Percentiles rank a stretch among this genome's conserved stretches.
Evolutionary conservation across 2,888 invertebrate species (phyloP).

Genomic region (Heliothis peltigera): DNA sequence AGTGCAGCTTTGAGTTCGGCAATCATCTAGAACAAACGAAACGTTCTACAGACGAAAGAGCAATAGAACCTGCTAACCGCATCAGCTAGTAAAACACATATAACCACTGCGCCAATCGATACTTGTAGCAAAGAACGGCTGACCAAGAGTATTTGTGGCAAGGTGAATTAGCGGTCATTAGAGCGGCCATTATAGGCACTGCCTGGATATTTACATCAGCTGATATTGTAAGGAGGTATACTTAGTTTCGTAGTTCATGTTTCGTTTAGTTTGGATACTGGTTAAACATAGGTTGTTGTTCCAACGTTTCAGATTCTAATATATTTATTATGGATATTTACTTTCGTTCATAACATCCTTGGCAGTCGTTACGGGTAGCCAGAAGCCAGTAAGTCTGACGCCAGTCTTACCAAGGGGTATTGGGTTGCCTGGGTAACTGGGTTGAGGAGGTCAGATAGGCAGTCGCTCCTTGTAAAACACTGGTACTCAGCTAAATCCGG

Average conservation of each 20-base stretch:
- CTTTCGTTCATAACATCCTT: too few species aligned
- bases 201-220: neutral
- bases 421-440: too few species aligned
- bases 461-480: too few species aligned
- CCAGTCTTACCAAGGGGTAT: too few species aligned
- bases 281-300: too few species aligned
- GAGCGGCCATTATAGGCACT: neutral
- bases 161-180: conserved; percentile 1
- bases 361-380: too few species aligned
- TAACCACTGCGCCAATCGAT: neutral
- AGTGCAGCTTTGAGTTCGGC: neutral
- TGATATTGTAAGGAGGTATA: neutral
- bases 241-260: too few species aligned
- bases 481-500: too few species aligned
- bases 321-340: too few species aligned
- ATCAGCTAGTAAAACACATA: neutral
- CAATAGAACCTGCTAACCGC: neutral
- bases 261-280: neutral
- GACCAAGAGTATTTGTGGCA: neutral
- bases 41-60: conserved; percentile 1
- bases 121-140: neutral
- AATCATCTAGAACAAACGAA: neutral
- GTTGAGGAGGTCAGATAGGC: too few species aligned
- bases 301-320: too few species aligned
- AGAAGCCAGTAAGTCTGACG: too few species aligned